phyloP scores from a whole-genome alignment of 1,140 invertebrate genomes.

The Brachionus plicatilis region DNA sequence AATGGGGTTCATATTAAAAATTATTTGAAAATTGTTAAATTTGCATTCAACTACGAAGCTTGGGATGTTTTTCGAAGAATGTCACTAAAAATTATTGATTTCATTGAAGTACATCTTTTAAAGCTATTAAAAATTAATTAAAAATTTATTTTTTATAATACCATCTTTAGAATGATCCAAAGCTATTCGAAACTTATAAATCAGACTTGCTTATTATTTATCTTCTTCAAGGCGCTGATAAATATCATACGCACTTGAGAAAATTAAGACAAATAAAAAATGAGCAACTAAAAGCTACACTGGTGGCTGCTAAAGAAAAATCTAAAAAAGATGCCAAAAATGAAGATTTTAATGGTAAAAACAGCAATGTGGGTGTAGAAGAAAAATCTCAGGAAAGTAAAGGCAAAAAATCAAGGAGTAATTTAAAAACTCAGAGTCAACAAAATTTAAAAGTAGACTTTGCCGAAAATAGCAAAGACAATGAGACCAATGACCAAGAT shows the following conservation, averaged over 20 bases:
- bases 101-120: neutral
- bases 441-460: neutral
- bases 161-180: neutral
- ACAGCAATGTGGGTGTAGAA: neutral
- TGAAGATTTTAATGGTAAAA: neutral
- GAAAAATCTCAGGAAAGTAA: neutral
- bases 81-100: conserved; percentile 45
- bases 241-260: neutral
- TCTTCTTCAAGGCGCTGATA: conserved; percentile 7
- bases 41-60: conserved; percentile 53
- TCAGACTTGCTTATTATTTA: neutral
- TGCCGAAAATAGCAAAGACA: conserved; percentile 4
- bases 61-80: conserved; percentile 52
- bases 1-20: conserved; percentile 43
- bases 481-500: neutral
- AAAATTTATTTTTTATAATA: neutral
- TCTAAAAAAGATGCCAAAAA: conserved; percentile 16
- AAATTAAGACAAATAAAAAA: conserved; percentile 31
- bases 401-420: neutral
- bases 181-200: neutral
- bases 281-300: conserved; percentile 15
- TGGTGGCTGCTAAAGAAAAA: neutral
- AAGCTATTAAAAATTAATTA: no score
- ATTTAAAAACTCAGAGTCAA: neutral
- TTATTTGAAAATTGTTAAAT: conserved; percentile 51